A percentile compares a stretch with the other conserved stretches of the same genome.
These are phyloP conservation scores for Drepanosiphum platanoidis DNA, from an alignment of 2,888 invertebrate genomes.

Conservation along the genomic window DNA sequence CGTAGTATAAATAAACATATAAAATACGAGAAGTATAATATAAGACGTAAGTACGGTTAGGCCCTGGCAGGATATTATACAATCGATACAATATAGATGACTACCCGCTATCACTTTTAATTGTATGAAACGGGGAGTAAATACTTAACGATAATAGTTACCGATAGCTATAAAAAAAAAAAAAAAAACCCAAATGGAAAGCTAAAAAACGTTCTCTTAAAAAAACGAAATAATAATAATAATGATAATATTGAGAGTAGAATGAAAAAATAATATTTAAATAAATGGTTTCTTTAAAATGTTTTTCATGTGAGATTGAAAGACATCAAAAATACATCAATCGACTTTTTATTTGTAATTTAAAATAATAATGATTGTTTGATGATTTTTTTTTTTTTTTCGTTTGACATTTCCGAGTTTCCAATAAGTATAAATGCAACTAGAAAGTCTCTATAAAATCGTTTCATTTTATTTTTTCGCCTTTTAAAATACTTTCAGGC, in stretches of 20 bases:
- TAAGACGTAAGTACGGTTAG: too few species aligned
- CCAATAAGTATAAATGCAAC: not conserved
- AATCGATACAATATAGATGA: too few species aligned
- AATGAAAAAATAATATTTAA: slow-evolving; percentile 4
- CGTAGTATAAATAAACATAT: too few species aligned
- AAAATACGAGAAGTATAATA: too few species aligned
- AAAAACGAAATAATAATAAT: not conserved
- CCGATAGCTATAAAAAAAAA: not conserved
- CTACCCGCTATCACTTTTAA: too few species aligned
- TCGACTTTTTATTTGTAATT: not conserved
- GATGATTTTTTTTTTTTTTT: not conserved
- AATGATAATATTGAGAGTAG: not conserved
- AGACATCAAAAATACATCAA: slow-evolving; percentile 1
- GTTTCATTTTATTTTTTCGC: not conserved
- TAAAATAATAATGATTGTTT: not conserved
- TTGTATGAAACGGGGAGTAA: not conserved
- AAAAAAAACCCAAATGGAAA: not conserved
- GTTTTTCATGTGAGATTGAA: not conserved
- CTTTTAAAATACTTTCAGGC: not conserved
- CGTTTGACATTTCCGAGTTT: not conserved
- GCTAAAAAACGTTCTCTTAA: not conserved
- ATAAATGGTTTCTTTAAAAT: not conserved
- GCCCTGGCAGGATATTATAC: too few species aligned
- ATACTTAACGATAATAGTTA: not conserved
- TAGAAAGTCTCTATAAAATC: not conserved